Evolutionary conservation across 2,888 invertebrate genomes (phyloP).

Genomic region (Merodon equestris): DNA sequence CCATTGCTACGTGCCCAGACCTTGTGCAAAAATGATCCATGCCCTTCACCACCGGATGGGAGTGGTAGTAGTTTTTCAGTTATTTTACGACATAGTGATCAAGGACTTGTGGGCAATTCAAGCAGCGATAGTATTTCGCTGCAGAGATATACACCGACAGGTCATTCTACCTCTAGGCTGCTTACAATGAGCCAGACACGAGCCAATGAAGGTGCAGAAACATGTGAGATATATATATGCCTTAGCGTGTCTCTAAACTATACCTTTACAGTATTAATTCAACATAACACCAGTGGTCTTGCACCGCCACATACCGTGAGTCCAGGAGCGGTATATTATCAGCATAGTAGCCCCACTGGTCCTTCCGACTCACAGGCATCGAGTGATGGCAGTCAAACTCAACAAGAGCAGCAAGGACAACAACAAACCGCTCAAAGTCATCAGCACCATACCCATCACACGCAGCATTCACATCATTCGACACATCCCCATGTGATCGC

Average conservation of each 20-base stretch:
- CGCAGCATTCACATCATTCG: slow-evolving; percentile 73
- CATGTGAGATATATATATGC: not conserved
- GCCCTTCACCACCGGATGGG: slow-evolving; percentile 74
- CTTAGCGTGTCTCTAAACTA: slow-evolving; percentile 6
- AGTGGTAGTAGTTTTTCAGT: slow-evolving; percentile 75
- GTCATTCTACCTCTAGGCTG: slow-evolving; percentile 72
- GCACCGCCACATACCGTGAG: slow-evolving; percentile 80
- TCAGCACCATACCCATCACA: slow-evolving; percentile 69
- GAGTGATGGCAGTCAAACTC: slow-evolving; percentile 69
- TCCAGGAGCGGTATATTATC: slow-evolving; percentile 81
- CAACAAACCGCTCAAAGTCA: slow-evolving; percentile 62
- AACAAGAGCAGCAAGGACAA: slow-evolving; percentile 69
- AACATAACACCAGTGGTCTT: slow-evolving; percentile 79
- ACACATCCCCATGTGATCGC: slow-evolving; percentile 80
- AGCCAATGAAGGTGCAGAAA: slow-evolving; percentile 74
- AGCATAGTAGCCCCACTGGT: slow-evolving; percentile 75
- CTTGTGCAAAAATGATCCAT: slow-evolving; percentile 75
- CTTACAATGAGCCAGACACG: slow-evolving; percentile 74
- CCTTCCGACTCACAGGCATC: slow-evolving; percentile 68
- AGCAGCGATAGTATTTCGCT: slow-evolving; percentile 71
- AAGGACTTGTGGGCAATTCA: slow-evolving; percentile 70
- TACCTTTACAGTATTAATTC: slow-evolving; percentile 74
- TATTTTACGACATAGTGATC: slow-evolving; percentile 75
- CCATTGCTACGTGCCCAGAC: slow-evolving; percentile 74
- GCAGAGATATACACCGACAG: slow-evolving; percentile 76